Conservation (phyloP, 2,888 invertebrate genomes). For the Agrotis exclamationis region DNA sequence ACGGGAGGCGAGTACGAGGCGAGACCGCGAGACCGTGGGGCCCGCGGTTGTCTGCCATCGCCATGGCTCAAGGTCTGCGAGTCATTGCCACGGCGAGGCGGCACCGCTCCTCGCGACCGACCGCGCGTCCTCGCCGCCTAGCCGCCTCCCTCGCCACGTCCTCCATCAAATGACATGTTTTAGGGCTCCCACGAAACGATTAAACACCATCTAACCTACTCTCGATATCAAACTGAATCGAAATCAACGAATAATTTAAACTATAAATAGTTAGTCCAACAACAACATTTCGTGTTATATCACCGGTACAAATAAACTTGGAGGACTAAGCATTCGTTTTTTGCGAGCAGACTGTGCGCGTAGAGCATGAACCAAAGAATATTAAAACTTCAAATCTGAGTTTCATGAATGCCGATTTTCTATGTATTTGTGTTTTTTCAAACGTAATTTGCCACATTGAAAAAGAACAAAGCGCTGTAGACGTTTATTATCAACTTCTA, state of each 20-base stretch:
- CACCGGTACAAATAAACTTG: slow-evolving; percentile 43
- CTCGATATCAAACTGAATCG: slow-evolving; percentile 18
- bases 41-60: slow-evolving; percentile 73
- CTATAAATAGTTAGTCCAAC: slow-evolving; percentile 29
- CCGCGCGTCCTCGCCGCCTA: slow-evolving; percentile 72
- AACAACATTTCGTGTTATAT: slow-evolving; percentile 30
- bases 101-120: slow-evolving; percentile 67
- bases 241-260: slow-evolving; percentile 23
- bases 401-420: slow-evolving; percentile 41
- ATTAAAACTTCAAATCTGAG: slow-evolving; percentile 33
- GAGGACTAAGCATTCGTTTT: slow-evolving; percentile 45
- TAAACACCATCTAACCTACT: slow-evolving; percentile 28
- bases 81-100: slow-evolving; percentile 82
- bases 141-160: slow-evolving; percentile 66
- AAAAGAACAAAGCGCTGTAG: slow-evolving; percentile 16
- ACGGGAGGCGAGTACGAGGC: slow-evolving; percentile 38
- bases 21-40: slow-evolving; percentile 73
- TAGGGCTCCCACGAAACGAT: slow-evolving; percentile 48
- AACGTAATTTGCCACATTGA: slow-evolving; percentile 14
- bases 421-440: slow-evolving; percentile 27
- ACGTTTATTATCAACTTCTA: slow-evolving; percentile 9
- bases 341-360: slow-evolving; percentile 43
- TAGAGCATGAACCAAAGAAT: slow-evolving; percentile 40
- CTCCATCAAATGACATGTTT: slow-evolving; percentile 73
- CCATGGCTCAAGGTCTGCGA: slow-evolving; percentile 81